Percentiles rank a stretch among this genome's conserved stretches.
phyloP scores from a whole-genome alignment of 2,888 invertebrate genomes.

The Caenorhabditis zanzibari region DNA sequence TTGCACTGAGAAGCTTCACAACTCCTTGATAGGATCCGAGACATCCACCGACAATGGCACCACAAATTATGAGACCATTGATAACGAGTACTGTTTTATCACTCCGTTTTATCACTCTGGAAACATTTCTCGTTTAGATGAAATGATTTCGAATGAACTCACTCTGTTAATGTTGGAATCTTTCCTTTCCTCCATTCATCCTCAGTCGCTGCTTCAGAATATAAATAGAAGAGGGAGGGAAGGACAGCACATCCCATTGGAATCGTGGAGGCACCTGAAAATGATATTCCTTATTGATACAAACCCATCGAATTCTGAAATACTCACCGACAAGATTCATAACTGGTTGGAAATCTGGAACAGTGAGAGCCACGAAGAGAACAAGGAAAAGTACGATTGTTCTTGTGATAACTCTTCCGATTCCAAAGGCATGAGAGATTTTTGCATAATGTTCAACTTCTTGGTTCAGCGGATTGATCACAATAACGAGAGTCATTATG shows the following conservation, averaged over 20 bases:
- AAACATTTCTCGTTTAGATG: constrained; percentile 2
- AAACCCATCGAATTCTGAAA: not conserved
- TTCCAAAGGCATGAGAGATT: constrained; percentile 79
- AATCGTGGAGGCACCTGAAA: constrained; percentile 74
- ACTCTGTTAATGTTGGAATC: constrained; percentile 73
- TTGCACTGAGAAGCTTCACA: constrained; percentile 71
- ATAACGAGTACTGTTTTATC: constrained; percentile 73
- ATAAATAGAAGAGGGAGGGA: constrained; percentile 77
- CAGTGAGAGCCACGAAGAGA: constrained; percentile 77
- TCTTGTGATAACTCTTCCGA: constrained; percentile 76
- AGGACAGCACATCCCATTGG: constrained; percentile 79
- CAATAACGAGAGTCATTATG: constrained; percentile 81
- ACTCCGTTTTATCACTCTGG: constrained; percentile 77
- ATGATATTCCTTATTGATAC: not conserved
- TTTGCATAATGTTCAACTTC: constrained; percentile 81
- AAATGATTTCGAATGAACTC: constrained; percentile 1
- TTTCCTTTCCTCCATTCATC: constrained; percentile 76
- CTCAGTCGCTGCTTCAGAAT: constrained; percentile 74
- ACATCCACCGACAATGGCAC: constrained; percentile 77
- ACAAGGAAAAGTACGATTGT: constrained; percentile 75
- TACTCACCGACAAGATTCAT: constrained; percentile 75
- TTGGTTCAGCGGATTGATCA: constrained; percentile 82
- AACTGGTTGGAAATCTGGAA: constrained; percentile 82
- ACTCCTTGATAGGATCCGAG: constrained; percentile 78
- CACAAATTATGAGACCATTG: constrained; percentile 76